Base-by-base conservation (phyloP, 2,797 vertebrate species). In the Phoeniculus purpureus region DNA sequence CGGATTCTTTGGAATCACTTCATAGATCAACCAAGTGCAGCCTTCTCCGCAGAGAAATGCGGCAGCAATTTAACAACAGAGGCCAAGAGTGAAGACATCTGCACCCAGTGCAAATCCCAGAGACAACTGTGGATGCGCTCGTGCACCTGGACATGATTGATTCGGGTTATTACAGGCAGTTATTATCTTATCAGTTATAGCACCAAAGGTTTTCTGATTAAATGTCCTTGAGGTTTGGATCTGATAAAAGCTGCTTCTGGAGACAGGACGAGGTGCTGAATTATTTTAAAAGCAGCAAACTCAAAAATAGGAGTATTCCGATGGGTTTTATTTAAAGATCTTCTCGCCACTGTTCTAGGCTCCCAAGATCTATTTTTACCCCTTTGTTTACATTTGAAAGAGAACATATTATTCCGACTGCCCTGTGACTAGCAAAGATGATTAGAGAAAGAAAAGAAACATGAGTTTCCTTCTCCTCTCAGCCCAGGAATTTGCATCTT, bases 311-410 rank as follows among this genome's bases (percentile, higher is more conserved):
- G 19, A 64, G 51, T 90, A 77, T 90, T 92, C 85, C 56, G 45
- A 88, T 19, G 27, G 70, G 40, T 58, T 83, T 96, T 93, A 92
- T 94, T 92, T 94, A 94, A 94, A 94, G 91, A 94, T n/a, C n/a
- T n/a, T n/a, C n/a, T n/a, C n/a, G n/a, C n/a, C n/a, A n/a, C n/a
- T 76, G 64, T 91, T 94, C 72, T 54, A 86, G 72, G 64, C 64
- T 95, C 71, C 64, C 65, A 75, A 81, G 78, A 67, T 79, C 94
- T 96, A 95, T 95, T 94, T 95, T 94, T 95, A 80, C 67, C 81
- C 88, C 72, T 94, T 94, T 95, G 90, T 94, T 96, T 95, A 94
- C 83, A 23, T 87, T 47, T 88, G 75, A 94, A 95, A 95, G 86
- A 61, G 88, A 94, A 95, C 81, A 81, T 78, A 55, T 84, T 95